A percentile compares a stretch with the other conserved stretches of the same genome.
Conservation (phyloP, 2,797 vertebrate species). For the Fistularia tabacaria region DNA sequence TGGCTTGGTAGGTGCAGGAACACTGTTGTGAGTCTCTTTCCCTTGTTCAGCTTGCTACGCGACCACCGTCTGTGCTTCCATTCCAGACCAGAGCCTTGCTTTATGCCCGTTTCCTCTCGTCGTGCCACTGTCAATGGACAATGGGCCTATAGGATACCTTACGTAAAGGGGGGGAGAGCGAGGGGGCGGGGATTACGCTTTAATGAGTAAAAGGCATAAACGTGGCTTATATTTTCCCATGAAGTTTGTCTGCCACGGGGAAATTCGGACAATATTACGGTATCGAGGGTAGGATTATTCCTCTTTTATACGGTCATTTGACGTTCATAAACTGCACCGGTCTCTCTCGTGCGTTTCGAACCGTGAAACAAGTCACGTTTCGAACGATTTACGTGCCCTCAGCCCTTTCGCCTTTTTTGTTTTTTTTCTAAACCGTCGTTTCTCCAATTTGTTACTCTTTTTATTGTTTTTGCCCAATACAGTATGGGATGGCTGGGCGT, state of each 20-base stretch:
- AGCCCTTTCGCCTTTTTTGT: too few species aligned
- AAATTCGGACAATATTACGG: too few species aligned
- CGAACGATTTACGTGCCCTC: not conserved
- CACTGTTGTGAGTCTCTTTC: constrained; percentile 41
- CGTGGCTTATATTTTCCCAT: too few species aligned
- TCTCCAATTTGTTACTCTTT: not conserved
- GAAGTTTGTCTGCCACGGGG: too few species aligned
- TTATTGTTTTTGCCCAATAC: constrained; percentile 32
- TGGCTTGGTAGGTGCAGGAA: constrained; percentile 61
- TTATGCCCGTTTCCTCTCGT: constrained; percentile 59
- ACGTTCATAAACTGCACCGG: too few species aligned
- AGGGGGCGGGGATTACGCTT: constrained; percentile 22
- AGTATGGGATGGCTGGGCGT: constrained; percentile 52
- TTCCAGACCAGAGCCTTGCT: constrained; percentile 54
- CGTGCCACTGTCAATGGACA: constrained; percentile 63
- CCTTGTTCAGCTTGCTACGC: constrained; percentile 62
- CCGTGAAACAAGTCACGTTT: too few species aligned
- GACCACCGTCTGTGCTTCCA: constrained; percentile 58
- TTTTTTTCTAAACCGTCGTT: too few species aligned
- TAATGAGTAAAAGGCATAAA: constrained; percentile 2
- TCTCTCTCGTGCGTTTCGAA: too few species aligned
- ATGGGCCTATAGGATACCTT: constrained; percentile 47
- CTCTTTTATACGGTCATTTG: too few species aligned
- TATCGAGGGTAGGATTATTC: too few species aligned
- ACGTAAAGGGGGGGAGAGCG: constrained; percentile 33